These are phyloP conservation scores for Odocoileus hemionus DNA, from an alignment of 2,113 vertebrate species.

Conservation along the genomic window DNA sequence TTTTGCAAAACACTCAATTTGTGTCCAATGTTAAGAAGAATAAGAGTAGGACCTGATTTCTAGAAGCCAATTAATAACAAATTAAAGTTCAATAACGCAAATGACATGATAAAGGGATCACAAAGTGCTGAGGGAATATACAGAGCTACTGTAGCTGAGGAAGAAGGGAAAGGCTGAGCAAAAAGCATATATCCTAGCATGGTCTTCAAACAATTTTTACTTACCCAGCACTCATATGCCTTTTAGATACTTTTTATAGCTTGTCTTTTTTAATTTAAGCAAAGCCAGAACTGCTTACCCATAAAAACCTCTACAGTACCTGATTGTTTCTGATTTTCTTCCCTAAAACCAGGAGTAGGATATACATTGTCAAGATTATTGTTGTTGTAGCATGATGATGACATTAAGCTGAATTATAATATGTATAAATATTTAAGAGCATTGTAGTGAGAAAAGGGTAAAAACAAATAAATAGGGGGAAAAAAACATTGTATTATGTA, in stretches of 20 bases:
- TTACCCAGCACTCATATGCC: neutral
- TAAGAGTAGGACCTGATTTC: neutral
- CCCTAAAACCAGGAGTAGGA: neutral
- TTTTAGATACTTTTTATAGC: neutral
- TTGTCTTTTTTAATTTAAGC: conserved; percentile 2
- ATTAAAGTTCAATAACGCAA: neutral
- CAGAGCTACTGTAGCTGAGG: neutral
- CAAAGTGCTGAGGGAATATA: neutral
- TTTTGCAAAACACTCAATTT: neutral
- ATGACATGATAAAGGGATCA: neutral
- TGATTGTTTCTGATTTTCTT: neutral
- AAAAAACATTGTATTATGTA: neutral
- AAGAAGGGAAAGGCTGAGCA: neutral
- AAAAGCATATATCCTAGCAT: neutral
- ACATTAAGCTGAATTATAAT: neutral
- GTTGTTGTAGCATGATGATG: neutral
- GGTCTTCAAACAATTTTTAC: neutral
- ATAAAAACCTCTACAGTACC: neutral
- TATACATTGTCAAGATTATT: neutral
- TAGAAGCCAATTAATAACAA: neutral
- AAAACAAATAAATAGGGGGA: neutral
- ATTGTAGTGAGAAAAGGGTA: neutral
- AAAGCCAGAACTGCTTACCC: neutral
- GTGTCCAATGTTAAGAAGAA: neutral
- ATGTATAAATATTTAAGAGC: neutral